Base-by-base conservation (phyloP, 2,797 vertebrate species). In the Pseudomugil gertrudae region DNA sequence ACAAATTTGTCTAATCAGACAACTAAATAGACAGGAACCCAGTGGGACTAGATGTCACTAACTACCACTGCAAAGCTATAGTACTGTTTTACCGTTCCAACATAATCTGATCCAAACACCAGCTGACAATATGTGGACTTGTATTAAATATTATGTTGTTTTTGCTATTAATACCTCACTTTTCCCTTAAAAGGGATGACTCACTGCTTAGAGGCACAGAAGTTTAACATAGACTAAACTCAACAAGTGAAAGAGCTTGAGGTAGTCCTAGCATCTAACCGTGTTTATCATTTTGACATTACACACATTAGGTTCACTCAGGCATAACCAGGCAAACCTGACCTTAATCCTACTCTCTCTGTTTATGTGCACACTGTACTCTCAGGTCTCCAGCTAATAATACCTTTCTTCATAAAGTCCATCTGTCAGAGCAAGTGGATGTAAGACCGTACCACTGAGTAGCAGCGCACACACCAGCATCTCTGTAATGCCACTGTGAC, bases 251-350 rank as follows among this genome's bases (percentile, higher is more conserved):
- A 48, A 52, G 27, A 75, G 71, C n/a, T 14, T 66, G 62, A 56
- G 33, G 33, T 50, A 24, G 57, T 52, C 55, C 32, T 62, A 4
- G 58, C 38, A 29, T 27, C 26, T 45, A 68, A 68, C 66, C 21
- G 55, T 69, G 47, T 72, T 72, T 72, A 60, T 73, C 51, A 67
- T 55, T 30, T 27, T 48, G 66, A 50, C 59, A 50, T 68, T 52
- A 29, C 21, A 63, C 40, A 55, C 43, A 38, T 26, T 35, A 1
- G 60, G 64, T 52, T 69, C 48, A 43, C 27, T 54, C 64, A 73
- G 62, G 68, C 55, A 68, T 69, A 76, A 68, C 64, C 47, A 38
- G 45, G 29, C 40, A 55, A 78, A 80, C 78, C 69, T 75, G 56
- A 43, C 60, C 55, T 66, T 72, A 74, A 79, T 75, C 71, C 66